Evolutionary conservation across 2,888 invertebrate genomes (phyloP), one percentile per base, ranked within the genome.

Genomic region (Dugesia japonica): DNA sequence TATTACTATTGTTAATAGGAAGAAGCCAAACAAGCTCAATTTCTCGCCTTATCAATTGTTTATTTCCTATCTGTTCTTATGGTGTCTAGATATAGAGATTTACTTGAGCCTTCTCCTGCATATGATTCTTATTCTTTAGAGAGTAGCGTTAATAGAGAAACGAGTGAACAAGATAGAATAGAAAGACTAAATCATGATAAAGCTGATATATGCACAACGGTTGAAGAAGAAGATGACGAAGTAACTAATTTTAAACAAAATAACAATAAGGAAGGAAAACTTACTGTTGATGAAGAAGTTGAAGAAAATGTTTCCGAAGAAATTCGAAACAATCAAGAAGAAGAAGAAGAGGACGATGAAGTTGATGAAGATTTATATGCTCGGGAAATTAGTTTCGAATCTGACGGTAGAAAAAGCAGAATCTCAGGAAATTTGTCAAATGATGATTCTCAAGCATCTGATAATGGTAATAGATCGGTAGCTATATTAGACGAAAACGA

Each of bases 11-110:
- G n/a, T n/a, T n/a, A n/a, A n/a, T 79, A 97, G 95, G 97, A 99
- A 88, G 98, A 99, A 87, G 95, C 94, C 74, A 95, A 98, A 84
- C 98, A 98, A 86, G 97, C 98, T 0, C 97, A 99, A 87, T 99
- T 98, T 88, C 88, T 99, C 81, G 94, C 97, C 20, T 88, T 99
- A 82, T 94, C 98, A 80, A 95, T 97, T 84, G 95, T 98, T 78
- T 99, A 99, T 87, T 95, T 99, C 87, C 92, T 97, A 82, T 97
- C 97, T 31, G 98, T 99, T 81, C 87, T 99, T 83, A 99, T 99
- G 98, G 98, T 99, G 80, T 98, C 97, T 71, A 94, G 98, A 85
- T 99, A 99, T 86, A 89, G 98, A 74, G 98, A 99, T 85, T 97
- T 98, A 81, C 87, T 99, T 83, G 98, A 98, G 86, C 97, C 98